Conservation (phyloP, 2,113 vertebrate genomes). For the Panurus biarmicus region DNA sequence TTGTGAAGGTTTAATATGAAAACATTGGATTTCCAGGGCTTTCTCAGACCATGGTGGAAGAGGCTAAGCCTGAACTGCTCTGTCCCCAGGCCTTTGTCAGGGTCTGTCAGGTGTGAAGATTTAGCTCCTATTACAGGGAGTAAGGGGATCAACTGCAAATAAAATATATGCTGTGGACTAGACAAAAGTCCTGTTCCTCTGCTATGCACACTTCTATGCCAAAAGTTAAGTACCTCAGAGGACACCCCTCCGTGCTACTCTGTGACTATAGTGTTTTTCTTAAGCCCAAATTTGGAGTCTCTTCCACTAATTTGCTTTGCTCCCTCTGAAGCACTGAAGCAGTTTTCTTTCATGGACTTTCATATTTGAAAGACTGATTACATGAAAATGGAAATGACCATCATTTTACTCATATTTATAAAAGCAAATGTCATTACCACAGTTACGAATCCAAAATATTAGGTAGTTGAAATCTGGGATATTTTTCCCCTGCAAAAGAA, state of each 20-base stretch:
- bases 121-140: constrained; percentile 50
- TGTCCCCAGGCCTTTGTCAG: not conserved
- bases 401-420: not conserved
- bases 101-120: constrained; percentile 47
- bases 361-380: not conserved
- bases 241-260: not conserved
- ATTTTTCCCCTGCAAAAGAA: not conserved
- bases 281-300: not conserved
- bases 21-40: not conserved
- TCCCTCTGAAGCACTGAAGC: not conserved
- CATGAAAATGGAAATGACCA: not conserved
- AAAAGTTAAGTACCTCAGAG: constrained; percentile 17
- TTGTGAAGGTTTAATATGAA: not conserved
- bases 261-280: not conserved
- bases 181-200: constrained; percentile 11
- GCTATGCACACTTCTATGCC: not conserved
- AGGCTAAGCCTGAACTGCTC: not conserved
- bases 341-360: not conserved
- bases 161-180: constrained; percentile 38
- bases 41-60: not conserved
- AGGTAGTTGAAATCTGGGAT: not conserved
- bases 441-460: not conserved
- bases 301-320: not conserved
- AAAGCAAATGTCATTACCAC: not conserved
- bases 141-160: constrained; percentile 44